Percentiles rank a stretch among this genome's conserved stretches.
These are phyloP conservation scores for Chaenocephalus aceratus DNA, from an alignment of 2,113 vertebrate species.

Conservation along the genomic window DNA sequence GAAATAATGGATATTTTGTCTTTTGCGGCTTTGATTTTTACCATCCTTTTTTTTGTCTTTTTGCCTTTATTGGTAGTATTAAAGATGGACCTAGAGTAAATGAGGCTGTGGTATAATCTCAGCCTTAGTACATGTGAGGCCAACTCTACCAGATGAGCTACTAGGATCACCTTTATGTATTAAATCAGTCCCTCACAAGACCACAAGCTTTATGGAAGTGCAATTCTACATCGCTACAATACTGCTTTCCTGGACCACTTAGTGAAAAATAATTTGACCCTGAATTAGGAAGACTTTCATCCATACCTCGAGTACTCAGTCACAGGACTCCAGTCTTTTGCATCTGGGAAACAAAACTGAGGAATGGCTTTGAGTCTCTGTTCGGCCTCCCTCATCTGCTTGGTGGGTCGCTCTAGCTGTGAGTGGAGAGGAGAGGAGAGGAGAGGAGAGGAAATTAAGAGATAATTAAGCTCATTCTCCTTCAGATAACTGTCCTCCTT, in stretches of 20 bases:
- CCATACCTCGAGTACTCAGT: slow-evolving; percentile 93
- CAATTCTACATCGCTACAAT: background rate
- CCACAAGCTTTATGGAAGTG: background rate
- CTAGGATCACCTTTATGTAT: too few species aligned
- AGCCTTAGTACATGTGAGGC: too few species aligned
- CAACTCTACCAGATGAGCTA: too few species aligned
- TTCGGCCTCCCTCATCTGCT: slow-evolving; percentile 97
- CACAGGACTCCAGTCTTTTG: slow-evolving; percentile 97
- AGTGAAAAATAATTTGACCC: background rate
- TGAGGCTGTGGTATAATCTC: too few species aligned
- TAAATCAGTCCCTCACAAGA: background rate
- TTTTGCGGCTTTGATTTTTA: background rate
- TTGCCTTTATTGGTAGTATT: background rate
- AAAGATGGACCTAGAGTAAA: too few species aligned
- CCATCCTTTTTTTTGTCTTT: background rate
- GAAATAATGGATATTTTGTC: background rate
- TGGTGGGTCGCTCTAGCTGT: slow-evolving; percentile 96
- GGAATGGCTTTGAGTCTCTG: slow-evolving; percentile 98
- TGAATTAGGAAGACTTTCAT: background rate
- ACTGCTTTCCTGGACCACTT: background rate
- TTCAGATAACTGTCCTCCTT: slow-evolving; percentile 43
- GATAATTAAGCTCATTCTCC: slow-evolving; percentile 32
- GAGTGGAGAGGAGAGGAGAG: slow-evolving; percentile 23
- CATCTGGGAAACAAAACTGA: slow-evolving; percentile 99
- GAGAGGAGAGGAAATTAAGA: background rate